Percentiles rank a stretch among this genome's conserved stretches.
Evolutionary conservation across 2,797 vertebrate genomes (phyloP).

Genomic region (Pseudochirops corinnae): DNA sequence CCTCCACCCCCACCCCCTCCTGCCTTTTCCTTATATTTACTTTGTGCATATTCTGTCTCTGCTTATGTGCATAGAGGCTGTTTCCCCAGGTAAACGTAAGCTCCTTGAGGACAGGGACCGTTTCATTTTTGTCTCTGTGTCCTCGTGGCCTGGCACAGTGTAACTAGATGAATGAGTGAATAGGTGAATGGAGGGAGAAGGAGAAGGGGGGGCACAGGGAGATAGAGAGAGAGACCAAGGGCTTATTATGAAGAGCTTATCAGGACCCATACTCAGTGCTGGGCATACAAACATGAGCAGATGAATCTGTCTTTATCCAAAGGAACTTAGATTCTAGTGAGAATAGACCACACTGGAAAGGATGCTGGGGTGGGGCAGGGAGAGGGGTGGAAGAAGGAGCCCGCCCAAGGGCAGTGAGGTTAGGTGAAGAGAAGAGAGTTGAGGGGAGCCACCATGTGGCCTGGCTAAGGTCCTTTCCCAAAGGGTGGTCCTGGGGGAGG

Average conservation of each 20-base stretch:
- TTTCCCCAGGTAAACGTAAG: too few species aligned
- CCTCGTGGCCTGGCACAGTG: too few species aligned
- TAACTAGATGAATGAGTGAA: neutral
- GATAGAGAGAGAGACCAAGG: too few species aligned
- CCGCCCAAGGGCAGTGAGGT: neutral
- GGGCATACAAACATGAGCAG: neutral
- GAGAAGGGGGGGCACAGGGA: too few species aligned
- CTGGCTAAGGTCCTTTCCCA: neutral
- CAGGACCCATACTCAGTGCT: neutral
- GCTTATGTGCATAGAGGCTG: neutral
- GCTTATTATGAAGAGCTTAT: too few species aligned
- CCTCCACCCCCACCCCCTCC: too few species aligned
- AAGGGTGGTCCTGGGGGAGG: neutral
- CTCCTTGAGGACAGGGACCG: too few species aligned
- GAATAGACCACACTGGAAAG: too few species aligned
- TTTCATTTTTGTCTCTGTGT: too few species aligned
- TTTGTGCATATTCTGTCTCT: too few species aligned
- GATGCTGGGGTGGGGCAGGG: neutral
- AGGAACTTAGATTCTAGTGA: neutral
- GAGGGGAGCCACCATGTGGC: neutral
- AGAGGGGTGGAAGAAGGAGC: neutral
- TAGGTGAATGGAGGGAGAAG: too few species aligned
- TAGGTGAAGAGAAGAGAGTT: neutral
- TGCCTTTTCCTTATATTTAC: too few species aligned
- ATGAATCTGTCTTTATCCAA: neutral